A percentile compares a stretch with the other conserved stretches of the same genome.
These are phyloP conservation scores for Lepidothrix coronata DNA, from an alignment of 2,113 vertebrate species.

Conservation along the genomic window DNA sequence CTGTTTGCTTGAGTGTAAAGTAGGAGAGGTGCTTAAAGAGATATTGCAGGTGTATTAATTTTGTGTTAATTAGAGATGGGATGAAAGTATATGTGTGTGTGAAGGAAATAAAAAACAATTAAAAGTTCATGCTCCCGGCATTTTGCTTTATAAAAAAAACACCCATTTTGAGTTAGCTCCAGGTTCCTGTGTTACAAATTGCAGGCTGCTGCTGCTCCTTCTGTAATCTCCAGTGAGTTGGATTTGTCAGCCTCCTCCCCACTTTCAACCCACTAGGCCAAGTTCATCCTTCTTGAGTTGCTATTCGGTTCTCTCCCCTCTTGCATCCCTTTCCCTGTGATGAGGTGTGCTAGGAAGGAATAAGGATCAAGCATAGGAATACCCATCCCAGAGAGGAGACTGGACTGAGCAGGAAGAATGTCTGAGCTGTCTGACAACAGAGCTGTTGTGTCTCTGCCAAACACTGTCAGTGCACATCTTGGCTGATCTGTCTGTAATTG, in stretches of 20 bases:
- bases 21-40: not conserved
- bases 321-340: not conserved
- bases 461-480: not conserved
- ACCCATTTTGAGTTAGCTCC: not conserved
- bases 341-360: not conserved
- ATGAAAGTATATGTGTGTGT: not conserved
- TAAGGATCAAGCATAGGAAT: not conserved
- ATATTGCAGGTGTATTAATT: not conserved
- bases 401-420: not conserved
- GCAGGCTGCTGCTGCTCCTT: not conserved
- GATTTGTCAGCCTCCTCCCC: not conserved
- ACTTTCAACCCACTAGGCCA: not conserved
- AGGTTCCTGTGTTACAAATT: not conserved
- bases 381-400: not conserved
- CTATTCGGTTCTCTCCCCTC: not conserved
- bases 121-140: not conserved
- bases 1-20: not conserved
- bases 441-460: not conserved
- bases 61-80: not conserved
- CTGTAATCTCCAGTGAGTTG: not conserved
- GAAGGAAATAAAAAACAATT: not conserved
- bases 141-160: not conserved
- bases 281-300: not conserved
- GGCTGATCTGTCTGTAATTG: fast-evolving
- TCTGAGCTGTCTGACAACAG: not conserved